Base-by-base conservation (phyloP, 2,888 invertebrate genomes). In the Carabus problematicus region DNA sequence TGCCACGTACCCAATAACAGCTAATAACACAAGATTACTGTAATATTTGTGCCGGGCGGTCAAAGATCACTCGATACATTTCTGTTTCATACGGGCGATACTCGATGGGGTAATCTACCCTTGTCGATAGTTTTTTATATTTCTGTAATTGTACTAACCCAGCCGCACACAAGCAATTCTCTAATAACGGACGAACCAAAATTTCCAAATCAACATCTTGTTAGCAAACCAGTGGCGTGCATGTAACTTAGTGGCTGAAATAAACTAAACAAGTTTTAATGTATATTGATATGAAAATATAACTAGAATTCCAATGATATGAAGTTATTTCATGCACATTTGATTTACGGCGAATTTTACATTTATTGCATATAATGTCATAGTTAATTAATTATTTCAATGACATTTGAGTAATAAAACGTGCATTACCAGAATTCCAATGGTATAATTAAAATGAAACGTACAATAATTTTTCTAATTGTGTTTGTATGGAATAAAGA, bases 11-110 rank as follows among this genome's bases (percentile, higher is more conserved):
- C 19, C 18, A 14, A 8, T 58, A 55, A 64, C 45, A 14, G 39
- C 59, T 59, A 49, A 58, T 66, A 63, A 63, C 18, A 63, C 54
- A 63, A 42, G 56, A 66, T 66, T 59, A 66, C 66, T 66, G 59
- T 66, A 58, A 66, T 66, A 66, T 39, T 18, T 52, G 52, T 52
- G 14, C 29, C 29, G 3, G 29, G 29, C 49, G 66, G 49, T 66
- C 64, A 64, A 11, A 47, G 49, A 62, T 29, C 12, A 62, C 49
- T 62, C 18, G 62, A 62, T 56, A 18, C 40, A 56, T 29, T 56
- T 18, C 11, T 56, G 29, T 56, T 56, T 39, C 29, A 29, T 19
- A 56, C 8, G 19, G 29, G 14, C 56, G 40, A 12, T 62, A 49
- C 12, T 19, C 41, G 42, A 39, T 11, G 9, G 59, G 47, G 47